Evolutionary conservation across 2,113 vertebrate genomes (phyloP).

Genomic region (Corythornis madagascariensis): DNA sequence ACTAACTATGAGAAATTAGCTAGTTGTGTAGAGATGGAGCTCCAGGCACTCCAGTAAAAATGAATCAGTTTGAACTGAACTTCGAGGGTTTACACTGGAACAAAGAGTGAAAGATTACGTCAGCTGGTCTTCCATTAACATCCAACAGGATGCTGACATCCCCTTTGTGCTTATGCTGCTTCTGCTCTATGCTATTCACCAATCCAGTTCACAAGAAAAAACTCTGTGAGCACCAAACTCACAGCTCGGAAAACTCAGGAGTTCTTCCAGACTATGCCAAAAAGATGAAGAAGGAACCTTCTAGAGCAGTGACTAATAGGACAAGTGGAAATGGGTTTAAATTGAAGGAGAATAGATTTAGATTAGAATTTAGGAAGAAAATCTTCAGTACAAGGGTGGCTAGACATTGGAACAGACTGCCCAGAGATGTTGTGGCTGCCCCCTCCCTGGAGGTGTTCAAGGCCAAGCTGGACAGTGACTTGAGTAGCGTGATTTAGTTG

Average conservation of each 20-base stretch:
- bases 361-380: too few species aligned
- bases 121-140: not conserved
- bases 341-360: too few species aligned
- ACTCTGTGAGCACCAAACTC: not conserved
- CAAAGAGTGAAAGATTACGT: not conserved
- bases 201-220: not conserved
- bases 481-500: too few species aligned
- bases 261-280: not conserved
- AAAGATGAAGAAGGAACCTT: too few species aligned
- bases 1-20: not conserved
- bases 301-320: too few species aligned
- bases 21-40: not conserved
- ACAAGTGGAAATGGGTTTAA: too few species aligned
- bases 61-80: not conserved
- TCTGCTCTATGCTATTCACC: not conserved
- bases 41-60: not conserved
- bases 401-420: too few species aligned
- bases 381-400: too few species aligned
- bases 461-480: too few species aligned
- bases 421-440: too few species aligned
- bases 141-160: conserved; percentile 4
- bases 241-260: not conserved
- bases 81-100: not conserved
- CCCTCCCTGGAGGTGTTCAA: too few species aligned
- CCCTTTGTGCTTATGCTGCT: not conserved